Conservation (phyloP, 2,797 vertebrate species). For the Ctenopoma multispine region DNA sequence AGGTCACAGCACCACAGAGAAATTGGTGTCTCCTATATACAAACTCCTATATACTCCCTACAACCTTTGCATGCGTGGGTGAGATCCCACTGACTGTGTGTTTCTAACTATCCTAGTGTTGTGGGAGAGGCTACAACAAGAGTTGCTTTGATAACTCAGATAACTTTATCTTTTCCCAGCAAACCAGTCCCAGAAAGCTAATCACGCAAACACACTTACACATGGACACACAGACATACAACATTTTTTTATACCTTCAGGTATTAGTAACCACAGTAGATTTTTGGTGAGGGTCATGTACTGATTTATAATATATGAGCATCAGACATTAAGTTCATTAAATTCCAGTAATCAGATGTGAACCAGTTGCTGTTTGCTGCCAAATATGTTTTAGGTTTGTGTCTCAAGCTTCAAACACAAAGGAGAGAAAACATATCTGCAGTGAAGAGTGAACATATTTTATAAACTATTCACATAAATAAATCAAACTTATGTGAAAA, state of each 20-base stretch:
- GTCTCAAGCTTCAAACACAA: no score
- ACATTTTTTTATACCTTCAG: not conserved
- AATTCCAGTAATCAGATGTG: not conserved
- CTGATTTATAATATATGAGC: no score
- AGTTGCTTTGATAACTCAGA: slow-evolving; percentile 15
- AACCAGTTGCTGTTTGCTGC: not conserved
- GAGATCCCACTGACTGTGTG: not conserved
- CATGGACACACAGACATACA: slow-evolving; percentile 11
- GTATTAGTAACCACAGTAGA: not conserved
- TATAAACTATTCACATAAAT: no score
- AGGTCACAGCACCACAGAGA: no score
- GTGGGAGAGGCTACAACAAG: slow-evolving; percentile 16
- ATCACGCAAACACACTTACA: slow-evolving; percentile 35
- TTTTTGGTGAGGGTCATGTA: not conserved
- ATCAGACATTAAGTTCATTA: not conserved
- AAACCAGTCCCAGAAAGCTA: slow-evolving; percentile 54
- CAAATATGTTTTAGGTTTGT: no score
- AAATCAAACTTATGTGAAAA: no score
- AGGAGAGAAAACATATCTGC: no score
- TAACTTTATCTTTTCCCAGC: slow-evolving; percentile 53
- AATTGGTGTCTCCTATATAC: no score
- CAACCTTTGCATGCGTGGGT: not conserved
- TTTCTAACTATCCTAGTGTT: not conserved
- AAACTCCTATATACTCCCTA: no score
- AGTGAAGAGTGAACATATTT: no score